Base-by-base conservation (phyloP, 1,140 invertebrate genomes). In the Batillaria attramentaria region DNA sequence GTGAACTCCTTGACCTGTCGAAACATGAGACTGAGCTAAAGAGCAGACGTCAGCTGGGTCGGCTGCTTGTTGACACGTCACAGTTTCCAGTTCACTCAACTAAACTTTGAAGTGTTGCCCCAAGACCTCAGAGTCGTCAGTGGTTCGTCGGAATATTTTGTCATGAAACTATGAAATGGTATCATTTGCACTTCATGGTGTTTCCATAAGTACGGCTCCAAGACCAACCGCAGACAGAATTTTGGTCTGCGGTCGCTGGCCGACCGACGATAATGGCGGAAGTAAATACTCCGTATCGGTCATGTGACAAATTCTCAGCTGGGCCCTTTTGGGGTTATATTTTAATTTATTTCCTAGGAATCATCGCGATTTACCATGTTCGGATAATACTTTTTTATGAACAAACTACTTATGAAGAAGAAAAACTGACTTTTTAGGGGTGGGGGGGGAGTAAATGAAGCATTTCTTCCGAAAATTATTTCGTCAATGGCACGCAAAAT, bases 271-370 rank as follows among this genome's bases (percentile, higher is more conserved):
- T 39, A 75, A 54, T 62, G 54, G 54, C 73, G 73, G 73, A 75
- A 75, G 73, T 75, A 70, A 70, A 70, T 70, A 65, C n/a, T 2
- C n/a, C n/a, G n/a, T n/a, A n/a, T n/a, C n/a, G 18, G 54, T 62
- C 73, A 75, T 62, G 73, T 75, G 73, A 75, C 73, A 41, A n/a
- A n/a, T n/a, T n/a, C n/a, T n/a, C n/a, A n/a, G n/a, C n/a, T n/a
- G n/a, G n/a, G n/a, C n/a, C n/a, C n/a, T n/a, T n/a, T n/a, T n/a
- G n/a, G n/a, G n/a, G n/a, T n/a, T n/a, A n/a, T n/a, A n/a, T n/a
- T n/a, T n/a, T n/a, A n/a, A n/a, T n/a, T n/a, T n/a, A n/a, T n/a
- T n/a, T n/a, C n/a, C n/a, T n/a, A n/a, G n/a, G n/a, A n/a, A n/a
- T n/a, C n/a, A n/a, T n/a, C n/a, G n/a, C n/a, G n/a, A n/a, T n/a